Evolutionary conservation across 2,113 vertebrate species (phyloP), one percentile per base, ranked within the genome.

Genomic region (Motacilla tschutschensis): DNA sequence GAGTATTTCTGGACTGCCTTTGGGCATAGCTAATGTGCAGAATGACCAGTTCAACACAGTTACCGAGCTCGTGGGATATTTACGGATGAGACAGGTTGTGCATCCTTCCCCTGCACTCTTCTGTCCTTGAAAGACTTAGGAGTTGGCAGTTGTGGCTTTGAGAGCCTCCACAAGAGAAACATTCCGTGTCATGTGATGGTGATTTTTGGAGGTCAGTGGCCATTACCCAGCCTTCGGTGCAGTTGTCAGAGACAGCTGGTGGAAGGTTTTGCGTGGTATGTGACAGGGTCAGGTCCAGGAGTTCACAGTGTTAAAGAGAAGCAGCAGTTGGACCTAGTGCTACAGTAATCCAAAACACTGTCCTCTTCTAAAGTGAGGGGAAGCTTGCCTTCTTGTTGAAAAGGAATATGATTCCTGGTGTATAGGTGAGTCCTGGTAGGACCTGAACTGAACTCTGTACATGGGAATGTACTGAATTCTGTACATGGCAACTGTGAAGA

Each of bases 211-310:
- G 71, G 77, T 83, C 55, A 31, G 2, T 64, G 46, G 35, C 38
- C 1, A 1, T 67, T 74, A 36, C 12, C 22, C 21, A 67, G 41
- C 35, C 46, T 38, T 70, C 20, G 50, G 48, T 59, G 60, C 76
- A 87, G 82, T 82, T 90, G 81, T 79, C n/a, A 40, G 78, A 79
- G 54, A 17, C 38, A 66, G 38, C 71, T 79, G 67, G 67, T 88
- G 71, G 50, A 63, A 76, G 28, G 18, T 77, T 87, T 88, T 70
- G 67, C 46, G 17, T 55, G 57, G 31, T 66, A 47, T 47, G 47
- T 8, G 19, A 40, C 26, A 43, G n/a, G 46, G 43, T 90, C 51
- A 73, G 67, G 21, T 44, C 78, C 0, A 0, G 21, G 47, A 87
- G 41, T 63, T 79, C 51, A 44, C 24, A 26, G 31, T 35, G 55